Percentiles rank a stretch among this genome's conserved stretches.
Evolutionary conservation across 1,140 invertebrate species (phyloP).

Genomic region (Zaprionus kolodkinae): DNA sequence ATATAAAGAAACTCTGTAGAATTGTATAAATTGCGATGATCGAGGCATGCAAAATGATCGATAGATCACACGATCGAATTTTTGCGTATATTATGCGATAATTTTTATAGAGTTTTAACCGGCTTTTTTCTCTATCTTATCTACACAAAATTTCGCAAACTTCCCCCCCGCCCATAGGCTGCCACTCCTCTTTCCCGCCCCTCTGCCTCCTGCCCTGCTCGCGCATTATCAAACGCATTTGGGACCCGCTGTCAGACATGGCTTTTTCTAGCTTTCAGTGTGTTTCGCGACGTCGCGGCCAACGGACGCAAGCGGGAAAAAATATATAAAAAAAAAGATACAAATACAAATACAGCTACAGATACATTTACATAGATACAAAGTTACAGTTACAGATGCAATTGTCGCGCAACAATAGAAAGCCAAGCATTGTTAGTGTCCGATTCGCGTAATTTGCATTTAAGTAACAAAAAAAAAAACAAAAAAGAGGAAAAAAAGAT

Average conservation of each 20-base stretch:
- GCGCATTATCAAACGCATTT: constrained; percentile 24
- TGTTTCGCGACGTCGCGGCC: constrained; percentile 56
- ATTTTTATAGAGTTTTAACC: constrained; percentile 24
- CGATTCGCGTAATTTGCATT: constrained; percentile 48
- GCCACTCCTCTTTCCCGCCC: not conserved
- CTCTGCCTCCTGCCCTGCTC: not conserved
- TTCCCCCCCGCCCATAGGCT: not conserved
- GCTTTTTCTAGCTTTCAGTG: constrained; percentile 52
- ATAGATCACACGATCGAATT: constrained; percentile 23
- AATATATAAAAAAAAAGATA: not conserved
- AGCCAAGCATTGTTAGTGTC: constrained; percentile 39
- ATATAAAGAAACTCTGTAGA: not conserved
- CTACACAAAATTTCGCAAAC: constrained; percentile 12
- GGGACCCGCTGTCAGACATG: constrained; percentile 10
- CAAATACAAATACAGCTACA: constrained; percentile 16
- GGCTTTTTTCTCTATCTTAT: constrained; percentile 60
- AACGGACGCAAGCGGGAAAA: constrained; percentile 34
- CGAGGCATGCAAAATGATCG: constrained; percentile 1
- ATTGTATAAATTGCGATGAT: not conserved
- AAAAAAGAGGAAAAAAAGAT: too few species aligned
- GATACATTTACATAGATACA: constrained; percentile 25
- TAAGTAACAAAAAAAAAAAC: constrained; percentile 39
- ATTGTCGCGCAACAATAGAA: constrained; percentile 65
- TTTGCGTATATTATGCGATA: not conserved
- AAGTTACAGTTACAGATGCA: constrained; percentile 37